Evolutionary conservation across 2,113 vertebrate genomes (phyloP).

Genomic region (Hippolais icterina): DNA sequence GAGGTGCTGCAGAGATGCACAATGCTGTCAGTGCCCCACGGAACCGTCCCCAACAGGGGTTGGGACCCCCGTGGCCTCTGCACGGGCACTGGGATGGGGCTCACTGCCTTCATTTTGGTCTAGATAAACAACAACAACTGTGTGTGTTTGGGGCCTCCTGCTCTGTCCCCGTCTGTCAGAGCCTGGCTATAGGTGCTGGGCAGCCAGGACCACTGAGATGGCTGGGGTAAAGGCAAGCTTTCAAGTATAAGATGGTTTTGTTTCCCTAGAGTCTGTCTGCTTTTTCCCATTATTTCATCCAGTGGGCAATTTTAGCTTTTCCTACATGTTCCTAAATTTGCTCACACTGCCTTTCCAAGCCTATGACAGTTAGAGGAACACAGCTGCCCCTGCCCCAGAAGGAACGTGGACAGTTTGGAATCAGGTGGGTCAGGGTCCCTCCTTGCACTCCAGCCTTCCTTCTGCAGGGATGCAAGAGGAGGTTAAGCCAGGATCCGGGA

Average conservation of each 20-base stretch:
- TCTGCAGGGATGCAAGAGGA: neutral
- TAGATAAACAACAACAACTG: fast-evolving
- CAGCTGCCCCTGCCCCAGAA: neutral
- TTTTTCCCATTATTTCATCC: neutral
- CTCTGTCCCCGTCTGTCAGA: neutral
- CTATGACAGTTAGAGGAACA: neutral
- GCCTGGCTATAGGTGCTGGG: neutral
- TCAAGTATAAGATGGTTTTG: neutral
- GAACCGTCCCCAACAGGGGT: fast-evolving
- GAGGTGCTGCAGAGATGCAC: fast-evolving
- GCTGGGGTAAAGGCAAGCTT: neutral
- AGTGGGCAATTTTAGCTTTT: neutral
- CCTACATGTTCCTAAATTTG: neutral
- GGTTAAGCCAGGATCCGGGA: fast-evolving
- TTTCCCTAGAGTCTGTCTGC: neutral
- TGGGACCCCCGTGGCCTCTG: neutral
- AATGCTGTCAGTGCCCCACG: fast-evolving
- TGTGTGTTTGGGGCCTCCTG: neutral
- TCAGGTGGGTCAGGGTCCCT: fast-evolving
- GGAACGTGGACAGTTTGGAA: neutral
- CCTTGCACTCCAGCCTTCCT: neutral
- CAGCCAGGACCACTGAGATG: fast-evolving
- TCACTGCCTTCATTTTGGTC: fast-evolving
- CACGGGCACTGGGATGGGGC: fast-evolving
- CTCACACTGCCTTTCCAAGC: neutral